phyloP scores from a whole-genome alignment of 2,113 vertebrate species.

The Penelope pileata region DNA sequence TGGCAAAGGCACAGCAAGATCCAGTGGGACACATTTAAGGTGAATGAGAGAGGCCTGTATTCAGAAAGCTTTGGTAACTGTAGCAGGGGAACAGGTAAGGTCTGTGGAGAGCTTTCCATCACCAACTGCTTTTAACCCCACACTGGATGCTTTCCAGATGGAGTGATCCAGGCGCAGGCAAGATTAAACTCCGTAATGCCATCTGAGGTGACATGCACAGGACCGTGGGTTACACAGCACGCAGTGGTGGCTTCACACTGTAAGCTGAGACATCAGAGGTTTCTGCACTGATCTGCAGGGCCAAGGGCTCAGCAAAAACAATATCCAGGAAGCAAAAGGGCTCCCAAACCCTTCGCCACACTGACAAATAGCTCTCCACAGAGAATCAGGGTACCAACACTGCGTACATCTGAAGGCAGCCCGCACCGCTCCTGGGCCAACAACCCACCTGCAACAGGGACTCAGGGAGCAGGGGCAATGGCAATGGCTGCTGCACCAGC shows the following conservation, averaged over 20 bases:
- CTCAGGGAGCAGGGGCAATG: neutral
- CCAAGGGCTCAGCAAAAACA: neutral
- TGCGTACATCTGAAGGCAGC: neutral
- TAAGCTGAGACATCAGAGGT: neutral
- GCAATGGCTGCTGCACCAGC: fast-evolving
- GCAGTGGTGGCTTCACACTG: neutral
- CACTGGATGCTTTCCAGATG: neutral
- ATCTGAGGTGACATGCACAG: neutral
- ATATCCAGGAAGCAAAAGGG: neutral
- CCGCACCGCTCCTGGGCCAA: neutral
- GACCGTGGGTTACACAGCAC: neutral
- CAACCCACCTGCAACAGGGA: neutral
- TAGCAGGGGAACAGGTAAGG: neutral
- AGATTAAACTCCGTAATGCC: neutral
- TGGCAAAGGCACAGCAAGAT: neutral
- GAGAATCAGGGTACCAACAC: neutral
- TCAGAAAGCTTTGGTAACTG: neutral
- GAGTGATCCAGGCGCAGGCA: neutral
- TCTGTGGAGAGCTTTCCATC: neutral
- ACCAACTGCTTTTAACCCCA: neutral
- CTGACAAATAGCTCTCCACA: neutral
- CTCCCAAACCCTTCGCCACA: neutral
- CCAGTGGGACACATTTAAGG: neutral
- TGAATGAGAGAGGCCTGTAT: neutral
- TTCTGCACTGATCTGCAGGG: neutral